Evolutionary conservation across 2,113 vertebrate species (phyloP).

Genomic region (Grammomys dolichurus): DNA sequence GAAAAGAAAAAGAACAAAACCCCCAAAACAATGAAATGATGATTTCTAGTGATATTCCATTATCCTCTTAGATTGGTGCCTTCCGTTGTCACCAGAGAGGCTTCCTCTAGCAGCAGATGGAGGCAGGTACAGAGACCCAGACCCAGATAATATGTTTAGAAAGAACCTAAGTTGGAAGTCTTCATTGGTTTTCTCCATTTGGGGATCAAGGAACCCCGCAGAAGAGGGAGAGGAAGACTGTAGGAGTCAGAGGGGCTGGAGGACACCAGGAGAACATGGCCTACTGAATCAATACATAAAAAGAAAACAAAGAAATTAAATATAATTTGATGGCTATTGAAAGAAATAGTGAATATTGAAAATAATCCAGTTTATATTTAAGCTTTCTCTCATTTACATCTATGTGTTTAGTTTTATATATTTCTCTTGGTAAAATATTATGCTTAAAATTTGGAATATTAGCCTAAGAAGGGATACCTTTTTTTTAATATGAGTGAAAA

Average conservation of each 20-base stretch:
- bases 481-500: background rate
- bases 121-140: background rate
- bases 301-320: background rate
- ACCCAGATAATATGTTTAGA: background rate
- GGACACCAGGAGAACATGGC: background rate
- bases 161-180: background rate
- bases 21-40: background rate
- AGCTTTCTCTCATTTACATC: background rate
- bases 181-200: background rate
- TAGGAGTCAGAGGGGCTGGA: background rate
- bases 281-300: background rate
- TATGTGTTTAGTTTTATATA: background rate
- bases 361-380: background rate
- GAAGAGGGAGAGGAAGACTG: background rate
- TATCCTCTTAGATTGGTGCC: background rate
- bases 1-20: background rate
- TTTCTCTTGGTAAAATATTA: background rate
- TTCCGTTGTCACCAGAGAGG: background rate
- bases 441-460: background rate
- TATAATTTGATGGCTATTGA: background rate
- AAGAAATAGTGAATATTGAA: background rate
- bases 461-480: background rate
- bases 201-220: background rate
- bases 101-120: background rate
- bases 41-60: background rate